Conservation (phyloP, 2,888 invertebrate genomes). For the Brachynemurus nebulosus region DNA sequence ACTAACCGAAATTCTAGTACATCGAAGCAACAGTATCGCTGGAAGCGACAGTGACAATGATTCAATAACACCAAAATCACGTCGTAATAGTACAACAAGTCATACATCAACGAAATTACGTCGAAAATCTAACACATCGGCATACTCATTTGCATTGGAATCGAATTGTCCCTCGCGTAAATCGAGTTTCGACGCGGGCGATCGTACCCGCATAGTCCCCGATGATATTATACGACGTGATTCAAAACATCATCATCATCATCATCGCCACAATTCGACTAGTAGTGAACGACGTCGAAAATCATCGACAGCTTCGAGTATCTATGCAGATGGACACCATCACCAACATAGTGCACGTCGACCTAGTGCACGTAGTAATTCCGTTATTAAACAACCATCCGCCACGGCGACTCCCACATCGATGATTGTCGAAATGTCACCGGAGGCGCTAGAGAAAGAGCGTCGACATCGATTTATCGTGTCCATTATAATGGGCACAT, state of each 20-base stretch:
- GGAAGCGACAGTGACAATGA: no score
- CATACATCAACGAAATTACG: no score
- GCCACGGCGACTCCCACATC: background rate
- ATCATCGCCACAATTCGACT: background rate
- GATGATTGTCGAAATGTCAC: slow-evolving; percentile 29
- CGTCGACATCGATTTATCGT: slow-evolving; percentile 54
- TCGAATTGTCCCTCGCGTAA: no score
- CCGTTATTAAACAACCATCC: background rate
- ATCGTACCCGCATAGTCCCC: no score
- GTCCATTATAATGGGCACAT: slow-evolving; percentile 55
- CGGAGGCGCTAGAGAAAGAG: slow-evolving; percentile 40
- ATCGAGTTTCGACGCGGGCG: no score
- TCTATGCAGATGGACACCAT: background rate
- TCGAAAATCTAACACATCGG: no score
- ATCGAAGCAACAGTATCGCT: no score
- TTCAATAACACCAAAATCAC: background rate
- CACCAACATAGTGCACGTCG: background rate
- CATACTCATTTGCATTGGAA: no score
- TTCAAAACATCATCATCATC: background rate
- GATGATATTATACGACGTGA: background rate
- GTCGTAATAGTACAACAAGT: background rate
- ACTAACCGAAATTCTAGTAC: no score
- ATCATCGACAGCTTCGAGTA: background rate
- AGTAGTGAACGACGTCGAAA: background rate
- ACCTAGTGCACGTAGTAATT: background rate